Evolutionary conservation across 2,888 invertebrate species (phyloP), one percentile per base, ranked within the genome.

Genomic region (Platynereis dumerilii): DNA sequence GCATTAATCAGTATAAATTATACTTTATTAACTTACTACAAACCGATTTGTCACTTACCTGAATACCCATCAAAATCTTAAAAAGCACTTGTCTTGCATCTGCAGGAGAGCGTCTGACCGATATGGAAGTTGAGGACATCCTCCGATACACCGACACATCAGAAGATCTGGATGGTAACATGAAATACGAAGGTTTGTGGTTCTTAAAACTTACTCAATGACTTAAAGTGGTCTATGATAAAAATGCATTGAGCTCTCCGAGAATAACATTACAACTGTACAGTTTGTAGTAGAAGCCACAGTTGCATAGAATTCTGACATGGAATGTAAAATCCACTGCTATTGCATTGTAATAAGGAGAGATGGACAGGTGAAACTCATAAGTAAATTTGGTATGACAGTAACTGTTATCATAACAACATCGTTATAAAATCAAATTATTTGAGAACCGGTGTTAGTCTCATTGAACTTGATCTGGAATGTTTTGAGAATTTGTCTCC

Each of bases 131-230:
- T 45, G 85, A 85, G 68, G 83, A 84, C 70, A 83, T 87, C 69
- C 77, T 87, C 69, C 83, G 83, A 74, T 75, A 73, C 69, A 80
- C 81, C 26, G 86, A 85, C 72, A 81, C 82, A 42, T 81, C 84
- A 69, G 86, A 86, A 74, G 86, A 87, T 77, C 76, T 84, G 70
- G 87, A 87, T 71, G 86, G 86, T 61, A 84, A 86, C 75, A 81
- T 87, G 74, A 85, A 86, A 79, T 87, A 86, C 74, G 86, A 86
- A 78, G 85, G 86, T 86, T 72, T 63, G 56, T 58, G 17, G n/a
- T 48, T 10, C 12, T 27, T 5, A 12, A 20, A 27, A 10, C 10
- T 56, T 12, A 28, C 7, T 12, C 20, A 52, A 52, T 52, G 52
- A 15, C 10, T 52, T 10, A 10, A n/a, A 15, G 52, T 12, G 20